These are phyloP conservation scores for Tyrophagus putrescentiae DNA, from an alignment of 1,140 invertebrate species.

Conservation along the genomic window DNA sequence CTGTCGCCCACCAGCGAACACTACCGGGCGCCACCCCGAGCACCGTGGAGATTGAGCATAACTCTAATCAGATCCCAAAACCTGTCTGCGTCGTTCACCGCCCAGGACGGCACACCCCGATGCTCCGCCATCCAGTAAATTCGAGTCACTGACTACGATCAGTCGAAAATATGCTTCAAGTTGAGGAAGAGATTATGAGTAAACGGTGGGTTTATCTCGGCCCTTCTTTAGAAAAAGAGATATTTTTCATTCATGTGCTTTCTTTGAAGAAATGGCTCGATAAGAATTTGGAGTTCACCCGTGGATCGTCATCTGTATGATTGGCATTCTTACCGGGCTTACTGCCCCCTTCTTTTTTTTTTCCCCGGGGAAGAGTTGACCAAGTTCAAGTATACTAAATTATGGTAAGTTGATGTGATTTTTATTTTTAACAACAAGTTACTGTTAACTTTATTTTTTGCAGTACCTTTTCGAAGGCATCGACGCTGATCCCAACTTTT, in stretches of 20 bases:
- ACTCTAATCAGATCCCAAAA: neutral
- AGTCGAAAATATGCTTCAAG: constrained; percentile 61
- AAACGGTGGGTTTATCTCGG: no score
- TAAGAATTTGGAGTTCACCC: constrained; percentile 38
- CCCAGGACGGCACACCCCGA: neutral
- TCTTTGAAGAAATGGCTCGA: constrained; percentile 72
- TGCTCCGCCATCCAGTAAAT: constrained; percentile 23
- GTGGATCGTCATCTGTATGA: constrained; percentile 88
- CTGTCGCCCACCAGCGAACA: no score
- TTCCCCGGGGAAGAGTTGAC: constrained; percentile 69
- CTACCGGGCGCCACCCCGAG: neutral
- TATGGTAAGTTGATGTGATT: neutral
- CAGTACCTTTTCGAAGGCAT: constrained; percentile 40
- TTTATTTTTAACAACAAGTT: neutral
- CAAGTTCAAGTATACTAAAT: constrained; percentile 52
- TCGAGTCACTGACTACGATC: constrained; percentile 79
- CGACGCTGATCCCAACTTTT: constrained; percentile 49
- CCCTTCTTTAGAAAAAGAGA: no score
- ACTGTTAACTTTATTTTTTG: neutral
- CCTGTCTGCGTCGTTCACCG: no score
- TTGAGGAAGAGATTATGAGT: constrained; percentile 49
- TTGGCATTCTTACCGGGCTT: constrained; percentile 80
- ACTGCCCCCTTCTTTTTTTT: constrained; percentile 80
- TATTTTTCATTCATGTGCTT: constrained; percentile 85
- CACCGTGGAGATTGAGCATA: neutral